Evolutionary conservation across 2,797 vertebrate species (phyloP).

Genomic region (Megaceryle alcyon): DNA sequence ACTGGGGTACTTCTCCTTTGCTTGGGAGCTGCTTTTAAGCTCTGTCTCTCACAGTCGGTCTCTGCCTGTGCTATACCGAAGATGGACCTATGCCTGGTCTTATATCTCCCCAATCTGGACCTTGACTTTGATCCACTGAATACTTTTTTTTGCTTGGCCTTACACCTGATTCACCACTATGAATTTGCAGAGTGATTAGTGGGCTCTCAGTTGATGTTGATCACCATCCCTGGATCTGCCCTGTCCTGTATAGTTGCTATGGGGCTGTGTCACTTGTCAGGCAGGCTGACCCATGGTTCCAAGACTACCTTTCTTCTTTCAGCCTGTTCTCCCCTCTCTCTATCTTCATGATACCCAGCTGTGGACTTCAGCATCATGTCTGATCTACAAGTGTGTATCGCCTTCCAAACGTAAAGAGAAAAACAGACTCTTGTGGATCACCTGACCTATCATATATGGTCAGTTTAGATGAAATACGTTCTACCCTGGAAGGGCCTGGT

Average conservation of each 20-base stretch:
- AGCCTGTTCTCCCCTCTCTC: background rate
- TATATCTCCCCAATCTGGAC: background rate
- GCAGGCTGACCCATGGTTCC: background rate
- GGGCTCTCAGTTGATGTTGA: background rate
- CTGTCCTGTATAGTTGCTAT: background rate
- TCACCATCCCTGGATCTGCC: rapidly evolving
- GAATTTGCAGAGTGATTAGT: background rate
- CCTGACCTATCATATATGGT: background rate
- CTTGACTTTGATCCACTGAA: background rate
- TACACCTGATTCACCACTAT: background rate
- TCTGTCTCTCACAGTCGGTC: background rate
- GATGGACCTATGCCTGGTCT: background rate
- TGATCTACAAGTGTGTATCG: background rate
- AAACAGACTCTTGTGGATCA: background rate
- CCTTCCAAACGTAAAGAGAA: background rate
- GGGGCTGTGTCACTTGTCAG: background rate
- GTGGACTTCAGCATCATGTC: background rate
- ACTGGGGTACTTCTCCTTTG: background rate
- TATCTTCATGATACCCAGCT: background rate
- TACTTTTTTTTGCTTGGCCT: background rate
- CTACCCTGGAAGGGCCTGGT: background rate
- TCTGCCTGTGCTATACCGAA: background rate
- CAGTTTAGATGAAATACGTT: background rate
- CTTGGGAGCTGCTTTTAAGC: background rate
- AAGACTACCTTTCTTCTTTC: background rate